Conservation (phyloP, 2,888 invertebrate genomes). For the Clunio marinus region DNA sequence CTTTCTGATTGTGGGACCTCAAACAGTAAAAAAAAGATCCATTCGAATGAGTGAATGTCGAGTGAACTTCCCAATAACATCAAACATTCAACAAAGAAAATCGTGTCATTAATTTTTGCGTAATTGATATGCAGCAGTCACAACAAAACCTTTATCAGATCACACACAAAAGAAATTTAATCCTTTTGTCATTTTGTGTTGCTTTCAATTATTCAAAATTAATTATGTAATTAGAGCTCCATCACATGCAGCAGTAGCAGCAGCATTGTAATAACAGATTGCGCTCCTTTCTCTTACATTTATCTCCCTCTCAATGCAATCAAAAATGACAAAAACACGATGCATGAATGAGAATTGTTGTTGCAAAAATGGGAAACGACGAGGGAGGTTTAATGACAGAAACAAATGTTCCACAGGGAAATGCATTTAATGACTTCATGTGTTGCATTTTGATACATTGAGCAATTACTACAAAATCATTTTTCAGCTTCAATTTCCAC, state of each 20-base stretch:
- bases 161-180: not conserved
- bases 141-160: no score
- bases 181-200: not conserved
- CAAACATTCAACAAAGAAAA: not conserved
- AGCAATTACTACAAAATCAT: conserved; percentile 9
- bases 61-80: not conserved
- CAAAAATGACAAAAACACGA: conserved; percentile 6
- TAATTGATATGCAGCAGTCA: no score
- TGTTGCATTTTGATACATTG: conserved; percentile 27
- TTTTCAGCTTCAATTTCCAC: not conserved
- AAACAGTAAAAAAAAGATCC: not conserved
- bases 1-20: not conserved
- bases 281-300: no score
- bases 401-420: conserved; percentile 29
- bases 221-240: conserved; percentile 33
- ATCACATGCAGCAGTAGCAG: not conserved
- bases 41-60: not conserved
- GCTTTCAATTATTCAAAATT: conserved; percentile 34
- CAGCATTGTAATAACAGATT: not conserved
- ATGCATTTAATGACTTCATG: conserved; percentile 34
- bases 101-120: no score
- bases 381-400: conserved; percentile 9
- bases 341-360: not conserved
- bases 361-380: not conserved
- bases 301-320: not conserved